Base-by-base conservation (phyloP, 35 echinoderm and acorn worm genomes). In the Stichopus chloronotus region DNA sequence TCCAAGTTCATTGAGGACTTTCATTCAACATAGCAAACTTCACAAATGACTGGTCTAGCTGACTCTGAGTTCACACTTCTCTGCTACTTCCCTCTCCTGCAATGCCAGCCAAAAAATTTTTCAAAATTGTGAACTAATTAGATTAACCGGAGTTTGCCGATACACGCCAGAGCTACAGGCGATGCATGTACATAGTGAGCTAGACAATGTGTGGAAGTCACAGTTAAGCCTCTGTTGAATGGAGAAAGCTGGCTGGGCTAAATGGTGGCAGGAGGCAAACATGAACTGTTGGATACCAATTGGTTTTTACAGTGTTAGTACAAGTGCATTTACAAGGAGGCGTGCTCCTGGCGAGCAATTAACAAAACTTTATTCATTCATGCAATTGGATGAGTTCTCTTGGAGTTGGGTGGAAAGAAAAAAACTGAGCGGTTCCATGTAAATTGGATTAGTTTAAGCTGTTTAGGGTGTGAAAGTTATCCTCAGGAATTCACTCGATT, bases 121-220 rank as follows among this genome's bases (percentile, higher is more conserved):
- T 20, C 82, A 22, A 21, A 58, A 85, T 85, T 85, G 82, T 19
- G 82, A 58, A 58, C 82, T 85, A 85, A 85, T 85, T 85, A 85
- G 55, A 85, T 85, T 85, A 85, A 85, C 82, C 24, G 55, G 55
- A 14, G 55, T 58, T 53, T 52, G n/a, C 80, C 56, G 21, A 78
- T 76, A 24, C 80, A 83, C 56, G 82, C 82, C 22, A 6, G 52
- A 85, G 55, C 55, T 85, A 25, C 20, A 59, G 82, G n/a, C 82
- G 20, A 7, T 85, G 55, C 58, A 56, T 85, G 52, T 22, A 77
- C 65, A 71, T 0, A 71, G 76, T 1, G 19, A 78, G 22, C 13
- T 83, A 74, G 69, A n/a, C 69, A 24, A 43, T 6, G 22, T 24
- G 69, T 74, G 69, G 69, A 74, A 74, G 69, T 74, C 69, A 74